A percentile compares a stretch with the other conserved stretches of the same genome.
Evolutionary conservation across 2,797 vertebrate species (phyloP).

Genomic region (Myotis daubentonii): DNA sequence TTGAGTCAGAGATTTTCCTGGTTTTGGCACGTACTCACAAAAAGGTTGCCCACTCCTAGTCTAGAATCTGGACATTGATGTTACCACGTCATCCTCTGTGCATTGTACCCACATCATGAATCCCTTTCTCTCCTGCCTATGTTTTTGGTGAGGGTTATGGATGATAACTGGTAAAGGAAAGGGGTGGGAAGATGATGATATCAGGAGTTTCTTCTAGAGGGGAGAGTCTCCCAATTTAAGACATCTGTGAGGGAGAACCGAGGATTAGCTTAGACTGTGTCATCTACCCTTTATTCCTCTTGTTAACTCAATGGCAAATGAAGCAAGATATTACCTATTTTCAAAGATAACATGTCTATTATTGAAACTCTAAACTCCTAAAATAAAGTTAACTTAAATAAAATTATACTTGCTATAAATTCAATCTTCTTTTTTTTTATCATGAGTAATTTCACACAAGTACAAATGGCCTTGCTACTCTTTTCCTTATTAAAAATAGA

Average conservation of each 20-base stretch:
- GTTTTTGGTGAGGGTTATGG: neutral
- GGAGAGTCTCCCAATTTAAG: neutral
- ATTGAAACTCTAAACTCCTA: neutral
- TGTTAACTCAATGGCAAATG: neutral
- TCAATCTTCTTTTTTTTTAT: neutral
- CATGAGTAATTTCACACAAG: neutral
- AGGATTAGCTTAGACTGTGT: neutral
- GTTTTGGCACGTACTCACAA: too few relatives aligned
- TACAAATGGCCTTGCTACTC: neutral
- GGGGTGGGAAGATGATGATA: neutral
- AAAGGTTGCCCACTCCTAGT: too few relatives aligned
- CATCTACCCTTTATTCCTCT: neutral
- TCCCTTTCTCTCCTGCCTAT: neutral
- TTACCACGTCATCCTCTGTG: neutral
- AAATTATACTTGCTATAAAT: constrained; percentile 12
- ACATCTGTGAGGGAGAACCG: neutral
- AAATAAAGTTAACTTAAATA: neutral
- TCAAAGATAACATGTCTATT: neutral
- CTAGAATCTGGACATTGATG: neutral
- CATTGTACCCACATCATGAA: accelerated
- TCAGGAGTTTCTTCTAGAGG: neutral
- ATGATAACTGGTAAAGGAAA: neutral
- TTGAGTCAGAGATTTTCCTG: too few relatives aligned
- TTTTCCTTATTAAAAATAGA: constrained; percentile 1
- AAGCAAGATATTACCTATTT: neutral